These are phyloP conservation scores for Cephalopachus bancanus DNA, from an alignment of 2,797 vertebrate genomes.

Conservation along the genomic window DNA sequence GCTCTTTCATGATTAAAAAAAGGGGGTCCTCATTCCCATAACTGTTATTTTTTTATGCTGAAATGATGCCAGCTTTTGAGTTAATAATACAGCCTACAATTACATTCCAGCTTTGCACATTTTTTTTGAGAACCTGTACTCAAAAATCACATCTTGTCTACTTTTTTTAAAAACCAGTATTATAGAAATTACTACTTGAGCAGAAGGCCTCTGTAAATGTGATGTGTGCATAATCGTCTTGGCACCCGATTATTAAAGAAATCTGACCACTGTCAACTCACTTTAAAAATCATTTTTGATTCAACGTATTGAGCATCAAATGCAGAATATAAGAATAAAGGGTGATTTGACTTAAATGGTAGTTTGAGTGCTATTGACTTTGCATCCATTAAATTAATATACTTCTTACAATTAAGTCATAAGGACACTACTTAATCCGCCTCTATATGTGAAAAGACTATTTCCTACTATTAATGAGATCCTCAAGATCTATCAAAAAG, in stretches of 20 bases:
- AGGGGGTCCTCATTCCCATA: slow-evolving; percentile 73
- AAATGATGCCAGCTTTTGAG: slow-evolving; percentile 73
- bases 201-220: slow-evolving; percentile 69
- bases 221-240: slow-evolving; percentile 79
- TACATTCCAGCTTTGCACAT: slow-evolving; percentile 81
- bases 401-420: slow-evolving; percentile 67
- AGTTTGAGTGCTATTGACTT: slow-evolving; percentile 67
- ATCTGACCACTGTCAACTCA: slow-evolving; percentile 82
- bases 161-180: slow-evolving; percentile 59
- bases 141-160: slow-evolving; percentile 78
- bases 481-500: background rate
- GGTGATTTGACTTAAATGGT: slow-evolving; percentile 69
- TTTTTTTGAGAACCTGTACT: slow-evolving; percentile 82
- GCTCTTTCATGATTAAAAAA: slow-evolving; percentile 80
- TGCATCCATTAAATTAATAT: slow-evolving; percentile 71
- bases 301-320: slow-evolving; percentile 68
- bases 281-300: slow-evolving; percentile 82
- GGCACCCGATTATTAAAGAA: slow-evolving; percentile 77
- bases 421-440: slow-evolving; percentile 48
- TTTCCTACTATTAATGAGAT: slow-evolving; percentile 42
- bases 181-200: slow-evolving; percentile 81
- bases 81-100: slow-evolving; percentile 84
- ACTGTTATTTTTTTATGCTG: slow-evolving; percentile 80
- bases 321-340: slow-evolving; percentile 68
- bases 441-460: background rate